Evolutionary conservation across 1,140 invertebrate species (phyloP).

Genomic region (Trissolcus basalis): DNA sequence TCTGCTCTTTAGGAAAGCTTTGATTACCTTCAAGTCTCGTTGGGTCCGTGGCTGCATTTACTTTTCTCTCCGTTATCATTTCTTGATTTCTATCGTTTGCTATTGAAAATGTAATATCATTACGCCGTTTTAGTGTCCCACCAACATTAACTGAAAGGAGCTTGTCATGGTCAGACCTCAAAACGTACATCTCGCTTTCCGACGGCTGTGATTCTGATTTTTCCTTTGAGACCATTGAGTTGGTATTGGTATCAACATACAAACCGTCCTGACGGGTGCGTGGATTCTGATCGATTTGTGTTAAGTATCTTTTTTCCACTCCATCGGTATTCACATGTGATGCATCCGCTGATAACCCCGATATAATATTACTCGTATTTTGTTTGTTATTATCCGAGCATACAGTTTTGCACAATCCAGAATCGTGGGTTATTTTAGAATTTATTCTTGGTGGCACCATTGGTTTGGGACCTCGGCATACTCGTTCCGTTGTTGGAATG

Average conservation of each 20-base stretch:
- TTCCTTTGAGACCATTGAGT: conserved; percentile 50
- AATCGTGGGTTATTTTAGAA: conserved; percentile 74
- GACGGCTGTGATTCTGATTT: conserved; percentile 57
- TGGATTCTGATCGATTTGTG: conserved; percentile 67
- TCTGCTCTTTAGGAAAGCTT: conserved; percentile 64
- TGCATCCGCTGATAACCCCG: conserved; percentile 14
- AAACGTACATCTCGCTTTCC: conserved; percentile 67
- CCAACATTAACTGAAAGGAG: conserved; percentile 69
- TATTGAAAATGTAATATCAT: conserved; percentile 72
- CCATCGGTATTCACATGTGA: conserved; percentile 55
- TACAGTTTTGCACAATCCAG: conserved; percentile 64
- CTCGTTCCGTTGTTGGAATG: conserved; percentile 59
- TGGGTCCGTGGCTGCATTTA: conserved; percentile 58
- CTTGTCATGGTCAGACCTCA: conserved; percentile 70
- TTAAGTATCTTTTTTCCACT: conserved; percentile 63
- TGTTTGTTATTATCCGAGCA: conserved; percentile 62
- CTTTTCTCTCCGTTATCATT: conserved; percentile 58
- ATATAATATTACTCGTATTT: conserved; percentile 15
- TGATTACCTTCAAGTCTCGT: conserved; percentile 65
- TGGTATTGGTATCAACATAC: conserved; percentile 67
- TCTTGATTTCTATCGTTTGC: conserved; percentile 65
- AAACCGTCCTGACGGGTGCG: conserved; percentile 73
- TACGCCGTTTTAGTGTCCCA: conserved; percentile 66
- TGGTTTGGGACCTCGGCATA: conserved; percentile 70
- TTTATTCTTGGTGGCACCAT: conserved; percentile 73